phyloP scores from a whole-genome alignment of 2,797 vertebrate species.

The Acanthurus lineatus region DNA sequence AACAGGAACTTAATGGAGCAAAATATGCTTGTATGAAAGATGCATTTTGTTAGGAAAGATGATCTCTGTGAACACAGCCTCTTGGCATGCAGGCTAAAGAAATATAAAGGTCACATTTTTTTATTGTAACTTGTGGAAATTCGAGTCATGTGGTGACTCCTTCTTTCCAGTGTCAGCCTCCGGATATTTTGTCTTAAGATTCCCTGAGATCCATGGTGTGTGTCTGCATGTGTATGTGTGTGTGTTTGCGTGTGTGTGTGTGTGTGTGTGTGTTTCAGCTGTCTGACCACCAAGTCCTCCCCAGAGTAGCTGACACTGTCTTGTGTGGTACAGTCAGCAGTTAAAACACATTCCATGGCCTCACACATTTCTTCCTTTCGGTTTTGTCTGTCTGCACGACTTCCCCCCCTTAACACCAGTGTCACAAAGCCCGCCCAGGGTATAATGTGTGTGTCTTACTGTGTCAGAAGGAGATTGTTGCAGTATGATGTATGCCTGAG shows the following conservation, averaged over 20 bases:
- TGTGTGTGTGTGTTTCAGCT: constrained; percentile 67
- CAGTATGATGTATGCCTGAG: constrained; percentile 46
- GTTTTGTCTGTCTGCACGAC: constrained; percentile 79
- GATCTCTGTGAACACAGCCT: constrained; percentile 34
- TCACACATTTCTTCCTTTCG: constrained; percentile 80
- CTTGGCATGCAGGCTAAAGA: constrained; percentile 39
- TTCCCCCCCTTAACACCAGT: constrained; percentile 65
- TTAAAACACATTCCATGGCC: constrained; percentile 79
- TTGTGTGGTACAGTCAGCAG: constrained; percentile 75
- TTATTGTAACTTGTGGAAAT: constrained; percentile 65
- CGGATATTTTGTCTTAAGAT: constrained; percentile 63
- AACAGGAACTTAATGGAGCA: neutral
- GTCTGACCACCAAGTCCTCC: constrained; percentile 72
- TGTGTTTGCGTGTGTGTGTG: constrained; percentile 65
- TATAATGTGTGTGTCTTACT: constrained; percentile 48
- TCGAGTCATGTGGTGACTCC: constrained; percentile 66
- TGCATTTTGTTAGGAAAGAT: constrained; percentile 48
- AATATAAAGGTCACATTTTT: constrained; percentile 69
- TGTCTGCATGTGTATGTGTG: constrained; percentile 61
- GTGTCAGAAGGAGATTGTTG: constrained; percentile 39
- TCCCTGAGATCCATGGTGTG: constrained; percentile 55
- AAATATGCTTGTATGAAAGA: constrained; percentile 37
- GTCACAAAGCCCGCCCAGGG: constrained; percentile 63
- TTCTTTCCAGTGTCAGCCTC: constrained; percentile 63
- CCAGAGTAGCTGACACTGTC: constrained; percentile 64